Evolutionary conservation across 1,140 invertebrate genomes (phyloP).

Genomic region (Drosophila melanica): DNA sequence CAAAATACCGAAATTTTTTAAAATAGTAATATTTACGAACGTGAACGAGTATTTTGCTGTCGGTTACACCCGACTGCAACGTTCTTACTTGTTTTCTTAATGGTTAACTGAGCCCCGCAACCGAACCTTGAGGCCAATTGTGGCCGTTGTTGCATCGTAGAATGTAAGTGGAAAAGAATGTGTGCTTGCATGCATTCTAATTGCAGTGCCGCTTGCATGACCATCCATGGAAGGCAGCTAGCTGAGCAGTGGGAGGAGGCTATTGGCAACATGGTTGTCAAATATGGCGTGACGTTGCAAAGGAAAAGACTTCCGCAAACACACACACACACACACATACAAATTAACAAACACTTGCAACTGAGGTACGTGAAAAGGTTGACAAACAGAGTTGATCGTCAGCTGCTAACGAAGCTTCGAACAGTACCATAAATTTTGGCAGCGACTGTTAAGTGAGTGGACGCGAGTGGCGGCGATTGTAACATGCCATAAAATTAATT

Average conservation of each 20-base stretch:
- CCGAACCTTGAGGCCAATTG: conserved; percentile 41
- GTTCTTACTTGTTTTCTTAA: too few species aligned
- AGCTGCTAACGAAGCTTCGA: conserved; percentile 37
- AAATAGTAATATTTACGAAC: too few species aligned
- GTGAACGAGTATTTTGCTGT: too few species aligned
- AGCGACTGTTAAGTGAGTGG: conserved; percentile 19
- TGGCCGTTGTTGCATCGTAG: neutral
- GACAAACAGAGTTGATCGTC: conserved; percentile 61
- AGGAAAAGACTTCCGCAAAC: conserved; percentile 69
- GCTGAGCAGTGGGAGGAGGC: neutral
- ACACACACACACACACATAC: neutral
- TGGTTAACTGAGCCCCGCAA: conserved; percentile 15
- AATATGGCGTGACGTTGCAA: conserved; percentile 61
- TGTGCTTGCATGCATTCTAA: conserved; percentile 72
- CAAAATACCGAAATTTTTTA: too few species aligned
- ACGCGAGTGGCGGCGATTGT: conserved; percentile 13
- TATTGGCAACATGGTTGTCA: conserved; percentile 24
- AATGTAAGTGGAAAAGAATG: conserved; percentile 58
- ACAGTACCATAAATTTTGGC: conserved; percentile 57
- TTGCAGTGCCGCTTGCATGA: conserved; percentile 58
- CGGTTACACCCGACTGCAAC: too few species aligned
- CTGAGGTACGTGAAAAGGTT: conserved; percentile 39
- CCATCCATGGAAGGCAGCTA: conserved; percentile 5
- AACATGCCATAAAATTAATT: conserved; percentile 70
- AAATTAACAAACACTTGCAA: neutral